Conservation (phyloP, 1,140 invertebrate species). For the Hetaerina americana region DNA sequence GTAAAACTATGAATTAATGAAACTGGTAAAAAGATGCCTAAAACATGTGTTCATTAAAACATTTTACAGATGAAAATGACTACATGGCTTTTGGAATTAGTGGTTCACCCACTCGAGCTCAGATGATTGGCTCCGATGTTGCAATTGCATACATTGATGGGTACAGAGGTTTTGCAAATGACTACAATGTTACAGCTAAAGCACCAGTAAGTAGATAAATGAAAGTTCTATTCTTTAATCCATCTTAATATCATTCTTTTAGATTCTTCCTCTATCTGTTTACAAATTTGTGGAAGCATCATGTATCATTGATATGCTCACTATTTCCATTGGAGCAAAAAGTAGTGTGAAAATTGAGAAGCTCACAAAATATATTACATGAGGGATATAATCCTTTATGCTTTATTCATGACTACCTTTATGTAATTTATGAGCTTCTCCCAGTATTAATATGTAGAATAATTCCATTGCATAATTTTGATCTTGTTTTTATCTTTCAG, state of each 20-base stretch:
- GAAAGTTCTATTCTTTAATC: conserved; percentile 7
- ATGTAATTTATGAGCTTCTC: no score
- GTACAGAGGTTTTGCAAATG: conserved; percentile 53
- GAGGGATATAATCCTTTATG: no score
- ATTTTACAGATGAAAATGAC: conserved; percentile 48
- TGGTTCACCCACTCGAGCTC: conserved; percentile 48
- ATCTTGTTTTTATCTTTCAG: conserved; percentile 28
- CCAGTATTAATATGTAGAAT: no score
- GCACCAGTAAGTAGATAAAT: conserved; percentile 47
- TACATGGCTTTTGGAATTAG: conserved; percentile 83
- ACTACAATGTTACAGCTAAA: conserved; percentile 76
- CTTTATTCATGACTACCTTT: no score
- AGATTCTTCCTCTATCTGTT: not conserved
- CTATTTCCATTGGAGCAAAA: no score
- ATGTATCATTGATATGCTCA: no score
- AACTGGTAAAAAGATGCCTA: no score
- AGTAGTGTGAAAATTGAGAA: no score
- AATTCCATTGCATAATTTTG: not conserved
- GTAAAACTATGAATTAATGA: no score
- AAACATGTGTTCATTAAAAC: no score
- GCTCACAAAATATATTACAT: no score
- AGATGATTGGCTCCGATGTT: conserved; percentile 79
- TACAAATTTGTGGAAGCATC: not conserved
- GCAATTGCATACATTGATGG: conserved; percentile 61
- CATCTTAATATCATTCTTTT: not conserved